Base-by-base conservation (phyloP, 1,140 invertebrate species). In the Lasaia peninsularis region DNA sequence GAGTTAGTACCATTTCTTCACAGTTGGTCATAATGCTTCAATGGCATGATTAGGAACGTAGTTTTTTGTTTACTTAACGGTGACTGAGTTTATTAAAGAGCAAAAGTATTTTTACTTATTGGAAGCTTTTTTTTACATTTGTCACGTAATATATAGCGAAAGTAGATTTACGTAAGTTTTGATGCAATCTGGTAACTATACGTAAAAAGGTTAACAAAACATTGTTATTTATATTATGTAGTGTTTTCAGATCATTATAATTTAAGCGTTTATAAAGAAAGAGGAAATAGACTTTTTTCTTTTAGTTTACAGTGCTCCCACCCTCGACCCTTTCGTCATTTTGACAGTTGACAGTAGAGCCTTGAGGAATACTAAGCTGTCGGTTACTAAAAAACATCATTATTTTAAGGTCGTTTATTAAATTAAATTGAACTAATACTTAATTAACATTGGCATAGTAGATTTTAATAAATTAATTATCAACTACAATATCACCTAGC, bases 141-240 rank as follows among this genome's bases (percentile, higher is more conserved):
- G 63, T 87, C 78, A 81, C 84, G 84, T 84, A 84, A 84, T 71
- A 70, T 69, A 77, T 31, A 71, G 79, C 57, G 81, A 87, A 87
- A 87, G 84, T 87, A 48, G 53, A 53, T 61, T 80, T 81, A 66
- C 67, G 65, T 66, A 83, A 78, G 56, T 56, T 35, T 49, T 58
- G 50, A 37, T 62, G 52, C 21, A 53, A 59, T 53, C 24, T 54
- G 33, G 14, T 35, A 50, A 65, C 28, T 34, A 51, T 11, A 33
- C 49, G 50, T 54, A 40, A 53, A 52, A 16, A 52, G 60, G 44
- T 58, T 60, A 64, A 62, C 40, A 55, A 65, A 66, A 64, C 37
- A 62, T 9, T n/a, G n/a, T n/a, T n/a, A n/a, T n/a, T n/a, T n/a
- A n/a, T n/a, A n/a, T n/a, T n/a, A n/a, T n/a, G n/a, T n/a, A n/a